phyloP scores from a whole-genome alignment of 2,797 vertebrate genomes.

The Potorous gilbertii region DNA sequence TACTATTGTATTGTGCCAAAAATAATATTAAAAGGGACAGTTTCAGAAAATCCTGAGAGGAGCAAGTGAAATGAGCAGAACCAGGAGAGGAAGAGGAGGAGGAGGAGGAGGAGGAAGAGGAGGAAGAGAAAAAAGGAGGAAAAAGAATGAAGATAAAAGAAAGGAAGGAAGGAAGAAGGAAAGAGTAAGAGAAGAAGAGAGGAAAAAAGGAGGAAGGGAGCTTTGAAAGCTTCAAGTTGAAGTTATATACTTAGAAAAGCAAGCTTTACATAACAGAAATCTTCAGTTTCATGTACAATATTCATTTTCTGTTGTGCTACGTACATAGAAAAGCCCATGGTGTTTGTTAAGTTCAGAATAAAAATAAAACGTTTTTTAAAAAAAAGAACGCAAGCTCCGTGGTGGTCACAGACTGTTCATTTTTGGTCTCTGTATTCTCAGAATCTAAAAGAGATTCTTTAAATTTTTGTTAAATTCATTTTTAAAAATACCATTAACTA shows the following conservation, averaged over 20 bases:
- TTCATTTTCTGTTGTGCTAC: not conserved
- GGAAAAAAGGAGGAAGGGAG: not conserved
- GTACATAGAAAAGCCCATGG: not conserved
- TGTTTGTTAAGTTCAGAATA: not conserved
- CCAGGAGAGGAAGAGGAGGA: not conserved
- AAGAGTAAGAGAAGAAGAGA: not conserved
- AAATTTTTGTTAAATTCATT: not conserved
- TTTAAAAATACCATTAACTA: not conserved
- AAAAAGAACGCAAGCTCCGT: not conserved
- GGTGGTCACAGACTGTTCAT: not conserved
- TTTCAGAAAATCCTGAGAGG: not conserved
- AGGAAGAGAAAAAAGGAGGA: not conserved
- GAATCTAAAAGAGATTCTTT: not conserved
- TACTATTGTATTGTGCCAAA: not conserved
- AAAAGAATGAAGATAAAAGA: not conserved
- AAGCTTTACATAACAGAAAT: not conserved
- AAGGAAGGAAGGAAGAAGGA: not conserved
- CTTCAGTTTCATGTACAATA: not conserved
- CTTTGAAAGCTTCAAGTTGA: not conserved
- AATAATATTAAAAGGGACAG: not conserved
- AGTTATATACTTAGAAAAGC: not conserved
- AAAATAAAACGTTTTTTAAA: not conserved
- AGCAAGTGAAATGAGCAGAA: not conserved
- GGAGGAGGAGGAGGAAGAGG: rapidly evolving
- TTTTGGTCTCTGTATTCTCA: not conserved